Evolutionary conservation across 2,888 invertebrate genomes (phyloP), one percentile per base, ranked within the genome.

Genomic region (Phorcus lineatus): DNA sequence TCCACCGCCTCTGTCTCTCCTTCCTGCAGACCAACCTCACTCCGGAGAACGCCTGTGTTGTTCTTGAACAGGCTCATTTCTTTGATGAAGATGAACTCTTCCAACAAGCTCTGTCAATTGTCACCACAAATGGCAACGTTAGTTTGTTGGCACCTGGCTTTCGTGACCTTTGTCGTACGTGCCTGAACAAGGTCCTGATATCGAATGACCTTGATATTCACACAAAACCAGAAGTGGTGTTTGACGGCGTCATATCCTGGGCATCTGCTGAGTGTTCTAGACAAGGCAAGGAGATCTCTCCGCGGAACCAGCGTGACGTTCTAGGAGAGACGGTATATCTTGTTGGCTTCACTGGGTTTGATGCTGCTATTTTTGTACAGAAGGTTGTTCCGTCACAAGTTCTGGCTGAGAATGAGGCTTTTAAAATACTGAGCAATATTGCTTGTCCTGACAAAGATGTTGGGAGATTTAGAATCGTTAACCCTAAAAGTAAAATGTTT

Each of bases 11-110:
- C 28, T 76, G 80, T 66, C 24, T 19, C 17, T 28, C 62, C 17
- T 80, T 66, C 67, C 31, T 75, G 4, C 16, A 47, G 31, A 31
- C 55, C 22, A 17, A 75, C 13, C n/a, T 80, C n/a, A 52, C 66
- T n/a, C n/a, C 75, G 24, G 75, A 66, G 2, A 80, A 47, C 11
- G 80, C 66, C 3, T 80, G 80, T 62, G n/a, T 54, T 31, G 67
- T 80, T 17, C 40, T 80, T 4, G 31, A 52, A 28, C 80, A 80
- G 36, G 76, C 75, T 13, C n/a, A 66, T 13, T 6, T 62, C 36
- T 66, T 80, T 17, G 66, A 66, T 31, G 75, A 75, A 66, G 66
- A 36, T 17, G 53, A 76, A 47, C 67, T 80, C 0, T 57, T 31
- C 28, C 24, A 76, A 11, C 17, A 31, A 53, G 62, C 75, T 76